Conservation (phyloP, 1,140 invertebrate genomes). For the Amphibalanus amphitrite region DNA sequence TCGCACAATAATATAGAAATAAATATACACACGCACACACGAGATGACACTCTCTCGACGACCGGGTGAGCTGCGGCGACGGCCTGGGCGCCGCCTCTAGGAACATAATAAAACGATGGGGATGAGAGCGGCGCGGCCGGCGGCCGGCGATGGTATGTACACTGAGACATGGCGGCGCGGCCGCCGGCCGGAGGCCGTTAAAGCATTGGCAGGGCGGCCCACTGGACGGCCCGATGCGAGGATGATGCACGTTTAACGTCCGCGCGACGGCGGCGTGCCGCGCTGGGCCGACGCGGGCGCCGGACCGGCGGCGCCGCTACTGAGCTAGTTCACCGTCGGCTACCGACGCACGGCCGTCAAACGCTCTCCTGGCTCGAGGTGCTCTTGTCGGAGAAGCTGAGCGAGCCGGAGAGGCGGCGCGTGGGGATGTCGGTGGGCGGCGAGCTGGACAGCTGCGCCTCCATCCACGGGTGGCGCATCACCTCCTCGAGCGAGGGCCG, state of each 20-base stretch:
- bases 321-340: background rate
- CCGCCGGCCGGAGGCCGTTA: too few relatives aligned
- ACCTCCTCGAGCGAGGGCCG: conserved; percentile 38
- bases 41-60: background rate
- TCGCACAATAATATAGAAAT: background rate
- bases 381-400: background rate
- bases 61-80: background rate
- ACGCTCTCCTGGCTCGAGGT: background rate
- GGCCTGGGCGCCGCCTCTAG: background rate
- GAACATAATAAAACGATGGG: conserved; percentile 1
- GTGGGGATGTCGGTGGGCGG: background rate
- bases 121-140: background rate
- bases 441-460: background rate
- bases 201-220: too few relatives aligned
- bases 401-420: background rate
- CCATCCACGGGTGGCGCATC: conserved; percentile 37
- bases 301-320: background rate
- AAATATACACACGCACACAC: background rate
- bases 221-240: too few relatives aligned
- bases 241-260: too few relatives aligned
- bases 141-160: background rate
- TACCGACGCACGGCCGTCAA: conserved; percentile 16
- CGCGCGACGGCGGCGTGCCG: background rate
- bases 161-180: background rate
- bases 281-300: too few relatives aligned